Evolutionary conservation across 2,113 vertebrate species (phyloP), one percentile per base, ranked within the genome.

Genomic region (Eulemur rufifrons): DNA sequence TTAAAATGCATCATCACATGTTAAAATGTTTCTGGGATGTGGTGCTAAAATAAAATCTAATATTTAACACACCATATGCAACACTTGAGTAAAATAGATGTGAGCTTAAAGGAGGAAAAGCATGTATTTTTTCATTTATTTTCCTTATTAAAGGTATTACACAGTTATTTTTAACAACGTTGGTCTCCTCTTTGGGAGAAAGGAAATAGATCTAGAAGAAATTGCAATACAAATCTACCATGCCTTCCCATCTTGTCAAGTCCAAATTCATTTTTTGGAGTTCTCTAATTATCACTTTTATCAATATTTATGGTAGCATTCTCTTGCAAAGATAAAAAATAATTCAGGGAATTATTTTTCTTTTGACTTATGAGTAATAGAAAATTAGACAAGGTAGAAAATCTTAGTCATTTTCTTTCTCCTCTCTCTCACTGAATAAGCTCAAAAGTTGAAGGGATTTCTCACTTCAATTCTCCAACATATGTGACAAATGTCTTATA

Each of bases 1-100:
- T 97, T 96, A 87, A 96, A 95, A 97, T 95, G 90, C 77, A 87
- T 66, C 3, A 27, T 92, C 91, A 73, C 94, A 88, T 69, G 63
- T 61, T n/a, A 29, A 59, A 85, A 80, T 14, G 52, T 78, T 82
- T 29, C 80, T 3, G 45, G 45, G 45, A 56, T 76, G 29, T 54
- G 47, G 50, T 91, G 61, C 82, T 91, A 95, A 95, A 95, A 94
- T 77, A 81, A 96, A 94, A 77, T 42, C 87, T 90, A 95, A 93
- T 80, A 92, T 95, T 96, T 87, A 94, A 92, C 27, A 45, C 34
- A 54, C 42, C 89, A 89, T 68, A 77, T 95, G 94, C 32, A 89
- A 18, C 20, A 23, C 82, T 82, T 1, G 11, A 76, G 45, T 47
- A 76, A 91, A 96, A 90, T 73, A 86, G 89, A 74, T 80, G 86